phyloP scores from a whole-genome alignment of 2,888 invertebrate genomes.

The Nasonia oneida region DNA sequence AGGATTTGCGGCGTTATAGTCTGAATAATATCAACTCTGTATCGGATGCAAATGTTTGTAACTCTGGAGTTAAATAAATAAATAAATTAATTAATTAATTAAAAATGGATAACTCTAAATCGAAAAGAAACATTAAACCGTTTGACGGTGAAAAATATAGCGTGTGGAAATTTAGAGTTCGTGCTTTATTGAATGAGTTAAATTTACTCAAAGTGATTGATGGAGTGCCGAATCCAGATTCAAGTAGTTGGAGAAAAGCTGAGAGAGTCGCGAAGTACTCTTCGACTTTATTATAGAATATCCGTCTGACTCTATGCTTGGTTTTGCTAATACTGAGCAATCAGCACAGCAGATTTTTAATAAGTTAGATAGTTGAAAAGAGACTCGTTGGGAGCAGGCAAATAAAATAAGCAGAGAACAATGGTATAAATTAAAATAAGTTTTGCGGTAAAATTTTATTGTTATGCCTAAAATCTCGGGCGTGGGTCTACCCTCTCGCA shows the following conservation, averaged over 20 bases:
- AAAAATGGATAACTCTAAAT: no score
- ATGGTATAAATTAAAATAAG: no score
- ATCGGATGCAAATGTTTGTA: no score
- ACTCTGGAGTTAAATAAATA: no score
- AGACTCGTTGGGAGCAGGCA: no score
- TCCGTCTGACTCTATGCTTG: constrained; percentile 55
- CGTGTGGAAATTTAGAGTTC: constrained; percentile 54
- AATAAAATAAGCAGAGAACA: no score
- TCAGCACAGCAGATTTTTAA: constrained; percentile 60
- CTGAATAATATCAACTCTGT: no score
- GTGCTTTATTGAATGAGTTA: constrained; percentile 52
- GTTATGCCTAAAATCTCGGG: no score
- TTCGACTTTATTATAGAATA: constrained; percentile 52
- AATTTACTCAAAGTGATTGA: constrained; percentile 50
- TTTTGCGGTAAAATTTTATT: no score
- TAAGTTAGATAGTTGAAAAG: constrained; percentile 46
- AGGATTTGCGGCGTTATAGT: no score
- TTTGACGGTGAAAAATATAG: constrained; percentile 54
- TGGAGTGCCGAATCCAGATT: constrained; percentile 13
- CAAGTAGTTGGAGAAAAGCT: constrained; percentile 44
- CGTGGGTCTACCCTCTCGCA: no score
- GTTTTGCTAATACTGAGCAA: constrained; percentile 49
- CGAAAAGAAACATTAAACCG: constrained; percentile 54
- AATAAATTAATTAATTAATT: no score
- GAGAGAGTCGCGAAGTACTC: constrained; percentile 51